These are phyloP conservation scores for Stenodera caucasica DNA, from an alignment of 2,888 invertebrate species.

Conservation along the genomic window DNA sequence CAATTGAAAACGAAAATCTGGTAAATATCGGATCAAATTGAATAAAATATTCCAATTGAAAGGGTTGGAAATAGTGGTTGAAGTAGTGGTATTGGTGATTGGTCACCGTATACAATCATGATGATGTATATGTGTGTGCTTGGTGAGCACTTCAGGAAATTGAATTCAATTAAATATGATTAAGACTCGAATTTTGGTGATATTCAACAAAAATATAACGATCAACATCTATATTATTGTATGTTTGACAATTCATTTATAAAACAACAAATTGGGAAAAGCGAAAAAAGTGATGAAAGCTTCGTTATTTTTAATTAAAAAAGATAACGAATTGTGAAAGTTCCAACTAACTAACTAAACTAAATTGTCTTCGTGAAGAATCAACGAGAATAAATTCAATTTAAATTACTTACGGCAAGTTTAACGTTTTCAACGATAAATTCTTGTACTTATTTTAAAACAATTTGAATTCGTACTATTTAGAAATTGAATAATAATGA, in stretches of 20 bases:
- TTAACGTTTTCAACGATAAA: conserved; percentile 8
- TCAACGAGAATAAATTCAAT: conserved; percentile 24
- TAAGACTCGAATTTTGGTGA: too few species aligned
- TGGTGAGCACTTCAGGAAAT: conserved; percentile 26
- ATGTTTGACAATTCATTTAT: too few species aligned
- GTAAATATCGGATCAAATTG: conserved; percentile 26
- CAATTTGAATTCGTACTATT: not conserved
- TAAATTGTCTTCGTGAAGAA: conserved; percentile 17
- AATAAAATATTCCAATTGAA: conserved; percentile 19
- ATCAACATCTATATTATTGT: too few species aligned
- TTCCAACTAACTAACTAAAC: conserved; percentile 10
- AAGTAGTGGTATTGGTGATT: not conserved
- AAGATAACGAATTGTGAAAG: conserved; percentile 37
- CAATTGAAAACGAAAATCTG: conserved; percentile 19
- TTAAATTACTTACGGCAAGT: conserved; percentile 28
- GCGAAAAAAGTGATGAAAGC: not conserved
- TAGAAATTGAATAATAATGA: too few species aligned
- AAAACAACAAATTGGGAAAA: too few species aligned
- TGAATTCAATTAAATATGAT: conserved; percentile 12
- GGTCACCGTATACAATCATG: not conserved
- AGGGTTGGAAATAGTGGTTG: conserved; percentile 18
- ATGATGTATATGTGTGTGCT: not conserved
- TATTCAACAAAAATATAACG: too few species aligned
- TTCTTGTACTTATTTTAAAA: not conserved
- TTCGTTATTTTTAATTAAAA: conserved; percentile 38